Conservation (phyloP, 1,140 invertebrate species). For the Tyrophagus putrescentiae region DNA sequence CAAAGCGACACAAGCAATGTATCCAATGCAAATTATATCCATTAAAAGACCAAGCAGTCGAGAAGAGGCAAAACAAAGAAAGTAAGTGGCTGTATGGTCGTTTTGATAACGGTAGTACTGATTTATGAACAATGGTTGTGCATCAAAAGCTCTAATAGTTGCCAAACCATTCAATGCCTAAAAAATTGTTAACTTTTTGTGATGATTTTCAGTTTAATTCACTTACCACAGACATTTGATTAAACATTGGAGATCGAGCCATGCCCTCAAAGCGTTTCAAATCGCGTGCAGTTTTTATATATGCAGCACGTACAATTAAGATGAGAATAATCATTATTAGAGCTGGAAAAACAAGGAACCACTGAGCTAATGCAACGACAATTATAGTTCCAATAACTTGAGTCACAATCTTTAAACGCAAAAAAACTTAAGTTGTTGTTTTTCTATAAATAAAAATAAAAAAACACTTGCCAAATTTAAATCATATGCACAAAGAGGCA, state of each 20-base stretch:
- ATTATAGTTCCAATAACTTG: constrained; percentile 17
- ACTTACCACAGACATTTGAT: constrained; percentile 75
- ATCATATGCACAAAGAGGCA: constrained; percentile 55
- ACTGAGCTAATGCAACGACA: constrained; percentile 8
- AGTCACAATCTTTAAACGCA: constrained; percentile 11
- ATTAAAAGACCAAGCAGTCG: constrained; percentile 16
- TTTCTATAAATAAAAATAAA: constrained; percentile 14
- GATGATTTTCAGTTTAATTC: too few relatives aligned
- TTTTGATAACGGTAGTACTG: constrained; percentile 37
- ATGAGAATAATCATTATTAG: constrained; percentile 52
- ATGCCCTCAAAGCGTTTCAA: constrained; percentile 74
- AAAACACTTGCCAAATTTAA: constrained; percentile 48
- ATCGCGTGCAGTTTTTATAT: constrained; percentile 64
- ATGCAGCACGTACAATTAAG: constrained; percentile 54
- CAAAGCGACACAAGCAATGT: constrained; percentile 13
- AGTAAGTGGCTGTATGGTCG: constrained; percentile 22
- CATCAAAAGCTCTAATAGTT: constrained; percentile 36
- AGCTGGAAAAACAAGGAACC: constrained; percentile 51
- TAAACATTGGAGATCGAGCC: constrained; percentile 53
- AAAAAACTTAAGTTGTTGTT: neutral
- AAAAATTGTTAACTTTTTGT: too few relatives aligned
- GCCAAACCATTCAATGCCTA: constrained; percentile 37
- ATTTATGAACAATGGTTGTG: constrained; percentile 46
- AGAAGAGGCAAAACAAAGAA: constrained; percentile 15
- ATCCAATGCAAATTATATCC: constrained; percentile 22